phyloP scores from a whole-genome alignment of 2,888 invertebrate genomes.

The Oligia fasciuncula region DNA sequence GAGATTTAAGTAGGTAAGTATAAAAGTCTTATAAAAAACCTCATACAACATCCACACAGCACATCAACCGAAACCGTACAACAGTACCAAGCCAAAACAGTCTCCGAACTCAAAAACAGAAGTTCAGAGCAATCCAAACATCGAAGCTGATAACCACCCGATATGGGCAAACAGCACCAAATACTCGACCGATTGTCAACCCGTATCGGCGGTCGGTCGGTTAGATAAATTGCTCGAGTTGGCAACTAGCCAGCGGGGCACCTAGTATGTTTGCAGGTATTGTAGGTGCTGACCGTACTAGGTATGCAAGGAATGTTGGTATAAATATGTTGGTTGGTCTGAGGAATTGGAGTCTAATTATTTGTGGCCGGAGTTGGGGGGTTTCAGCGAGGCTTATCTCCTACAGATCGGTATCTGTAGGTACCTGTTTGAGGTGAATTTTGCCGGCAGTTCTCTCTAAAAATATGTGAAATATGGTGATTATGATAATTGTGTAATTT shows the following conservation, averaged over 20 bases:
- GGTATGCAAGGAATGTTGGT: slow-evolving; percentile 2
- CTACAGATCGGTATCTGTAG: not conserved
- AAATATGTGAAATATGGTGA: not conserved
- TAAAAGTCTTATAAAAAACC: not conserved
- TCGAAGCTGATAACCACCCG: slow-evolving; percentile 29
- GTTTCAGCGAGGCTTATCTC: not conserved
- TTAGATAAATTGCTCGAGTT: slow-evolving; percentile 63
- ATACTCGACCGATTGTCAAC: slow-evolving; percentile 62
- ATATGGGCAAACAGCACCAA: slow-evolving; percentile 40
- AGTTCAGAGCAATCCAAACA: slow-evolving; percentile 17
- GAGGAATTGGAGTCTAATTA: slow-evolving; percentile 15
- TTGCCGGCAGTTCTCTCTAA: not conserved
- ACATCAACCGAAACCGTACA: not conserved
- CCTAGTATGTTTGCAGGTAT: slow-evolving; percentile 6
- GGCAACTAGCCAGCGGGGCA: slow-evolving; percentile 61
- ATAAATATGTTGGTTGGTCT: too few species aligned
- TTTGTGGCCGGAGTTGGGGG: not conserved
- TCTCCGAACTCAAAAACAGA: slow-evolving; percentile 28
- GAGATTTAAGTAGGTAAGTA: not conserved
- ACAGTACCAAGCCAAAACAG: not conserved
- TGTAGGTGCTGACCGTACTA: slow-evolving; percentile 18
- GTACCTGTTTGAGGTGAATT: not conserved
- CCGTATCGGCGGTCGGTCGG: slow-evolving; percentile 52
- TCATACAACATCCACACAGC: too few species aligned
- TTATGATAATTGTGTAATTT: not conserved